Percentiles rank a stretch among this genome's conserved stretches.
phyloP scores from a whole-genome alignment of 1,140 invertebrate species.

The Oscheius sp. region DNA sequence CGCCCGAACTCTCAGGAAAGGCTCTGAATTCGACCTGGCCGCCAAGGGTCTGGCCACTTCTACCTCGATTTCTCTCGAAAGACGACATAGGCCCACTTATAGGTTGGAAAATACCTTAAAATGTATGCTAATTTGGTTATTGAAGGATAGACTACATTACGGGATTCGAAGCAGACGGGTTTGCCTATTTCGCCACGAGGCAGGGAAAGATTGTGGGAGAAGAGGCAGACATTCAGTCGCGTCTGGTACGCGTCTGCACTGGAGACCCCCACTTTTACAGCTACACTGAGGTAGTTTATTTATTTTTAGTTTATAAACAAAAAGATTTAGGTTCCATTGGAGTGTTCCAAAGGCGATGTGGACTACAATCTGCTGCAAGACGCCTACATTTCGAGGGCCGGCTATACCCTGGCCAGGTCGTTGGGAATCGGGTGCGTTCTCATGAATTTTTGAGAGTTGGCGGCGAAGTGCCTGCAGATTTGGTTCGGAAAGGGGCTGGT shows the following conservation, averaged over 20 bases:
- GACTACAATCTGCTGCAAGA: slow-evolving; percentile 56
- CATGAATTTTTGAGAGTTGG: slow-evolving; percentile 10
- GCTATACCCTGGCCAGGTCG: slow-evolving; percentile 55
- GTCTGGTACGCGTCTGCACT: slow-evolving; percentile 52
- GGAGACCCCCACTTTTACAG: slow-evolving; percentile 56
- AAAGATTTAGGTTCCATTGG: slow-evolving; percentile 45
- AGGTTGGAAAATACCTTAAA: slow-evolving; percentile 1
- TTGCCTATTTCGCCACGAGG: slow-evolving; percentile 59
- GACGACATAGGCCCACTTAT: not conserved
- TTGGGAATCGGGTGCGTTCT: slow-evolving; percentile 45
- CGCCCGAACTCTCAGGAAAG: slow-evolving; percentile 42
- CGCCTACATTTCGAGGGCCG: slow-evolving; percentile 50
- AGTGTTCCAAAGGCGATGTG: slow-evolving; percentile 47
- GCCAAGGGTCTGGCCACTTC: not conserved
- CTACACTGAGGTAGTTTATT: slow-evolving; percentile 53
- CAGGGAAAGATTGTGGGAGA: slow-evolving; percentile 50
- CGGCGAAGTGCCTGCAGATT: too few relatives aligned
- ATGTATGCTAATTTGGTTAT: not conserved
- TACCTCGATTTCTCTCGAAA: not conserved
- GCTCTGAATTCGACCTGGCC: slow-evolving; percentile 49
- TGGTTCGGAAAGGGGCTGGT: too few relatives aligned
- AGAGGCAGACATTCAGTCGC: slow-evolving; percentile 46
- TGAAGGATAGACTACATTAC: slow-evolving; percentile 56
- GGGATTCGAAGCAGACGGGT: slow-evolving; percentile 55
- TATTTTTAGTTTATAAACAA: not conserved